Evolutionary conservation across 2,888 invertebrate genomes (phyloP).

Genomic region (Lasioglossum malachurum): DNA sequence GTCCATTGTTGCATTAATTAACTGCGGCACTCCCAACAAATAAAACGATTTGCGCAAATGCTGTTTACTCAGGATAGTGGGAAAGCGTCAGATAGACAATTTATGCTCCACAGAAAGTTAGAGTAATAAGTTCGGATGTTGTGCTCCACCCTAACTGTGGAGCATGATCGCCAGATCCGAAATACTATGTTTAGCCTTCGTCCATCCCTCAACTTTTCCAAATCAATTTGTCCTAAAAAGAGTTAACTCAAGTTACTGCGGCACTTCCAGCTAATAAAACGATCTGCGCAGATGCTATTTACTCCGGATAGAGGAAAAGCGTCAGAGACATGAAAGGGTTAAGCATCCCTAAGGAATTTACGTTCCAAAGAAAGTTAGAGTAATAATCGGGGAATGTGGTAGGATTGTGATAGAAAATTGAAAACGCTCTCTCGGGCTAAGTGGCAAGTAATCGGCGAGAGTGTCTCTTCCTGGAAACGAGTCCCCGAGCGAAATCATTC

Average conservation of each 20-base stretch:
- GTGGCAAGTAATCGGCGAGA: neutral
- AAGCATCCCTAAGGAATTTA: neutral
- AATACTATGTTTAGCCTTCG: too few relatives aligned
- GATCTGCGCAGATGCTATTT: too few relatives aligned
- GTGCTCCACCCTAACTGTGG: too few relatives aligned
- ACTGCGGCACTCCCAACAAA: too few relatives aligned
- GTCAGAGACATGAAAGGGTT: neutral
- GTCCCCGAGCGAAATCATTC: neutral
- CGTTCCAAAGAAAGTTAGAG: neutral
- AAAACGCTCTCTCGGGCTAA: neutral
- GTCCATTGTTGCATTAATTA: too few relatives aligned
- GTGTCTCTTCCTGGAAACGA: constrained; percentile 2
- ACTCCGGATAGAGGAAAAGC: neutral
- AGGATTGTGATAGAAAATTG: neutral
- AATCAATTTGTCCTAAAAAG: too few relatives aligned
- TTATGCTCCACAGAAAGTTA: neutral
- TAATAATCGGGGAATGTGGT: neutral
- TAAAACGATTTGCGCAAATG: too few relatives aligned
- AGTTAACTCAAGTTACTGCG: too few relatives aligned
- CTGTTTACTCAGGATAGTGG: neutral
- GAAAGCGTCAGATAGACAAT: neutral
- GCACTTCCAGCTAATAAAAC: too few relatives aligned
- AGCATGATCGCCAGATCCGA: too few relatives aligned
- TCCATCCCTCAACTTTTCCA: too few relatives aligned
- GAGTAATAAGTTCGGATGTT: neutral